phyloP scores from a whole-genome alignment of 2,888 invertebrate species.

The Phania funesta region DNA sequence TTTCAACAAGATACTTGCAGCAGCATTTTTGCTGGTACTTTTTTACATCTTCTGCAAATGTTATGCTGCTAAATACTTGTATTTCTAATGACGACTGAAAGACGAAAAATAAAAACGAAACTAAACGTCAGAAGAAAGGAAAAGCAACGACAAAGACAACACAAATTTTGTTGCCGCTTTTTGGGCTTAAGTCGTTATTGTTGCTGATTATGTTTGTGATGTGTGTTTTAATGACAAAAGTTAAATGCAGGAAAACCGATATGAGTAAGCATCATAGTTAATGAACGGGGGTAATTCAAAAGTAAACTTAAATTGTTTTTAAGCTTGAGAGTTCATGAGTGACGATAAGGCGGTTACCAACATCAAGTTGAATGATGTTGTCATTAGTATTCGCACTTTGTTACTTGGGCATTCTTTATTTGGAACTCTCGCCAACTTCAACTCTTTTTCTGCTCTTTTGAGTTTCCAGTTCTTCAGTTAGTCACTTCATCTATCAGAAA shows the following conservation, averaged over 20 bases:
- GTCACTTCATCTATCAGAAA: too few relatives aligned
- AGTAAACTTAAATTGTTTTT: not conserved
- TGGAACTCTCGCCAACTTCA: too few relatives aligned
- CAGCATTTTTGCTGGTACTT: not conserved
- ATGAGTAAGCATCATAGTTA: slow-evolving; percentile 8
- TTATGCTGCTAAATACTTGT: slow-evolving; percentile 35
- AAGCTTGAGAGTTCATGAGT: not conserved
- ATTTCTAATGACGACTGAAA: slow-evolving; percentile 10
- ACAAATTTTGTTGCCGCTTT: slow-evolving; percentile 24
- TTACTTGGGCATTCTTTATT: too few relatives aligned
- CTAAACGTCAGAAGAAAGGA: slow-evolving; percentile 14
- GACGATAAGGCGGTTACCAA: too few relatives aligned
- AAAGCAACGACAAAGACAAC: slow-evolving; percentile 7
- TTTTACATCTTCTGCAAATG: slow-evolving; percentile 3
- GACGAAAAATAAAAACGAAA: not conserved
- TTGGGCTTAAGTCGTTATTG: slow-evolving; percentile 23
- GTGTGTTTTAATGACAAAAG: slow-evolving; percentile 65
- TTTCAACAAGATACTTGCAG: not conserved
- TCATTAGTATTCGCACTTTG: too few relatives aligned
- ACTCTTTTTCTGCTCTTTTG: too few relatives aligned
- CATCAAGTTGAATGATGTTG: too few relatives aligned
- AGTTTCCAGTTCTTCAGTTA: too few relatives aligned
- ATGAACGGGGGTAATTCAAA: slow-evolving; percentile 20
- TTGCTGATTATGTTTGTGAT: slow-evolving; percentile 38
- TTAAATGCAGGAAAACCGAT: slow-evolving; percentile 63